Evolutionary conservation across 2,888 invertebrate genomes (phyloP).

Genomic region (Lysandra bellargus): DNA sequence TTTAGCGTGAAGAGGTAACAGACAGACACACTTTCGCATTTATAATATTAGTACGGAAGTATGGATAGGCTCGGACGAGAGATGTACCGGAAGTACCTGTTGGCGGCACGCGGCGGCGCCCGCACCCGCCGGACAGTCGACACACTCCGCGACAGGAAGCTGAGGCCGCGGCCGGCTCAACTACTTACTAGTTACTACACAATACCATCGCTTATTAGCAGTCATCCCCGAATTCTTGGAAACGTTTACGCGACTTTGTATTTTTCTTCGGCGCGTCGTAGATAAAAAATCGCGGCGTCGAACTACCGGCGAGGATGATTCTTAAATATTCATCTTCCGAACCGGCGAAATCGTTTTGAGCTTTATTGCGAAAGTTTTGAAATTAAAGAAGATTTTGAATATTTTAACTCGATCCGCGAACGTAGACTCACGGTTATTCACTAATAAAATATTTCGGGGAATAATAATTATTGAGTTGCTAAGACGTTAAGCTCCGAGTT

Average conservation of each 20-base stretch:
- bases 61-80: not conserved
- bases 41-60: too few species aligned
- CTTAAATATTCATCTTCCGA: slow-evolving; percentile 24
- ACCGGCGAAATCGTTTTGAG: slow-evolving; percentile 2
- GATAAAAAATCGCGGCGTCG: not conserved
- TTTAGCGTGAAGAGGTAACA: too few species aligned
- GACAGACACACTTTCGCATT: too few species aligned
- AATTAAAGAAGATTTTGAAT: slow-evolving; percentile 21
- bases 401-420: slow-evolving; percentile 12
- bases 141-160: not conserved
- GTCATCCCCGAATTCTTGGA: not conserved
- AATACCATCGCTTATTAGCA: not conserved
- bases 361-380: slow-evolving; percentile 19
- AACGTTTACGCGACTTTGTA: not conserved
- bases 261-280: not conserved
- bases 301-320: not conserved
- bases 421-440: not conserved
- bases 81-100: not conserved
- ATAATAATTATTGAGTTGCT: not conserved
- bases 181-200: not conserved
- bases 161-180: not conserved
- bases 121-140: not conserved
- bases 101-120: too few species aligned
- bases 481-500: not conserved
- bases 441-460: not conserved